Evolutionary conservation across 2,113 vertebrate genomes (phyloP).

Genomic region (Aptenodytes forsteri): DNA sequence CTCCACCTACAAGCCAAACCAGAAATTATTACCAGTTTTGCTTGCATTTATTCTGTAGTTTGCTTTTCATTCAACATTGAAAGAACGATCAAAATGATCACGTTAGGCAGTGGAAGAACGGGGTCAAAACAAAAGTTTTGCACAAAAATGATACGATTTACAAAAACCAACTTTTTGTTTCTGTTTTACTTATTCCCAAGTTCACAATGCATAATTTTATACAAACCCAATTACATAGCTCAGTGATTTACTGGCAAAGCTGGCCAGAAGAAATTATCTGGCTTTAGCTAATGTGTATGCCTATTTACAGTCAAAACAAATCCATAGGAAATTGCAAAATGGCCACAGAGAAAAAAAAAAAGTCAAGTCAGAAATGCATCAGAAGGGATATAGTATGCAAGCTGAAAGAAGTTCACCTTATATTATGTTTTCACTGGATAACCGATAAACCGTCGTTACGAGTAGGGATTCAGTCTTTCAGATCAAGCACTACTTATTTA

Average conservation of each 20-base stretch:
- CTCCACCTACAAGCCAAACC: slow-evolving; percentile 31
- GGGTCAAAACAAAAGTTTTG: background rate
- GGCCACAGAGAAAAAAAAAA: background rate
- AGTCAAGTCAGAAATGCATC: background rate
- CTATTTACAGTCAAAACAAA: slow-evolving; percentile 65
- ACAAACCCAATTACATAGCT: slow-evolving; percentile 73
- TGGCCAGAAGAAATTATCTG: slow-evolving; percentile 64
- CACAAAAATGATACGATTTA: background rate
- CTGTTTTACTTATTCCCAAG: slow-evolving; percentile 44
- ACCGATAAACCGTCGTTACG: background rate
- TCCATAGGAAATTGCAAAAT: slow-evolving; percentile 41
- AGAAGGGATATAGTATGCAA: background rate
- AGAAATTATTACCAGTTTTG: slow-evolving; percentile 6
- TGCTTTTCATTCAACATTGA: background rate
- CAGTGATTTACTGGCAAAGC: slow-evolving; percentile 72
- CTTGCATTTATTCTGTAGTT: background rate
- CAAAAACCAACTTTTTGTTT: background rate
- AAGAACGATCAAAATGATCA: background rate
- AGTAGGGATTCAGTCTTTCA: background rate
- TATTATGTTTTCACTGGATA: background rate
- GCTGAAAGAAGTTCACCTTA: background rate
- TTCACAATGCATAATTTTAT: slow-evolving; percentile 44
- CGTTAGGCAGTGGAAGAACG: background rate
- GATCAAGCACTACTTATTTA: background rate
- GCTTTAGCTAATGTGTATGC: slow-evolving; percentile 44